Evolutionary conservation across 92 coral and sea anemone species (phyloP).

Genomic region (Zoanthus solanderi): DNA sequence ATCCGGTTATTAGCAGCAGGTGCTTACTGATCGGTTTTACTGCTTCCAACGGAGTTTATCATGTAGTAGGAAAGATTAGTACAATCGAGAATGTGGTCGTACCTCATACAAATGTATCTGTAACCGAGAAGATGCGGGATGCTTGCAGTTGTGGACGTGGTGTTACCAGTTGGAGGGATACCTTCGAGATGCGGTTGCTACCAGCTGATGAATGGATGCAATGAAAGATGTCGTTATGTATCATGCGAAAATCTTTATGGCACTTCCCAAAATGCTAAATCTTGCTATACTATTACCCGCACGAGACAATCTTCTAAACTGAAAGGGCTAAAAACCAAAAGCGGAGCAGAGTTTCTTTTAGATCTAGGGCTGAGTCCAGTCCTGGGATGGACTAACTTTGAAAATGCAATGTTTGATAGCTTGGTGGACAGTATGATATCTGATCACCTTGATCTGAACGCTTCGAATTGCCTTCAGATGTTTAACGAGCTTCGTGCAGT

Average conservation of each 20-base stretch:
- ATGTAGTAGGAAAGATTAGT: slow-evolving; percentile 15
- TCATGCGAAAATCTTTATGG: slow-evolving; percentile 57
- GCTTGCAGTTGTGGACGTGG: slow-evolving; percentile 66
- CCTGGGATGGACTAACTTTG: slow-evolving; percentile 51
- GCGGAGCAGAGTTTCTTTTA: slow-evolving; percentile 49
- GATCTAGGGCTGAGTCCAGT: slow-evolving; percentile 36
- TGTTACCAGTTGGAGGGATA: slow-evolving; percentile 53
- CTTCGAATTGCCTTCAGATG: slow-evolving; percentile 30
- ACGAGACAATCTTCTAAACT: slow-evolving; percentile 33
- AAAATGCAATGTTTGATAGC: slow-evolving; percentile 58
- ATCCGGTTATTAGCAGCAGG: slow-evolving; percentile 34
- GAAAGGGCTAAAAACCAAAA: slow-evolving; percentile 38
- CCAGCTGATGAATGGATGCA: slow-evolving; percentile 56
- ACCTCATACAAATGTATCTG: not conserved
- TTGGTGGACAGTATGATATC: slow-evolving; percentile 55
- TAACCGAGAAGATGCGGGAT: not conserved
- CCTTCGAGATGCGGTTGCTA: slow-evolving; percentile 60
- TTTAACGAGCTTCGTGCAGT: slow-evolving; percentile 45
- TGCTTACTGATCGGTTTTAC: slow-evolving; percentile 48
- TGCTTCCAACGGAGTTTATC: slow-evolving; percentile 45
- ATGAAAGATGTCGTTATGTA: slow-evolving; percentile 45
- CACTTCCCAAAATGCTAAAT: slow-evolving; percentile 50
- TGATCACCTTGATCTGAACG: slow-evolving; percentile 27
- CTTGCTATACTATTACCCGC: slow-evolving; percentile 47
- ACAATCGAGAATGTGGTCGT: not conserved